A percentile compares a stretch with the other conserved stretches of the same genome.
Conservation (phyloP, 1,140 invertebrate genomes). For the Capitella teleta region DNA sequence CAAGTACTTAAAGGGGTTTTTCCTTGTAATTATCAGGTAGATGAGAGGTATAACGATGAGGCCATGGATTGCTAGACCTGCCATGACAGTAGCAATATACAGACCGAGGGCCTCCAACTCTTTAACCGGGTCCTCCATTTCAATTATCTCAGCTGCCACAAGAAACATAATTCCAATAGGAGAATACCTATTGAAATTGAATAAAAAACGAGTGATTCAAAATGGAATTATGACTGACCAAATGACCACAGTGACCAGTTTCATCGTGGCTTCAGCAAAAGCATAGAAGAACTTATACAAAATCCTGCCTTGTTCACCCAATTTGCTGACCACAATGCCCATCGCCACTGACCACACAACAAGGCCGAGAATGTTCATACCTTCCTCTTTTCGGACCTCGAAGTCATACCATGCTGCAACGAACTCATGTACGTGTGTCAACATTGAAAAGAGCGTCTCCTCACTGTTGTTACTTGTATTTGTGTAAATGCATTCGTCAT, state of each 20-base stretch:
- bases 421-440: no score
- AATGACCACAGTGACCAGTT: constrained; percentile 36
- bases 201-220: no score
- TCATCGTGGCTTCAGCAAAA: constrained; percentile 43
- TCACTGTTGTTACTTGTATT: no score
- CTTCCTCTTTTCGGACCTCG: constrained; percentile 16
- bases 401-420: no score
- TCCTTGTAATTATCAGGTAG: constrained; percentile 28
- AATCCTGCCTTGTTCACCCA: constrained; percentile 37
- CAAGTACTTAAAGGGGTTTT: constrained; percentile 31
- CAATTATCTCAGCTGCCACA: constrained; percentile 77
- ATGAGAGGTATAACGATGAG: constrained; percentile 33
- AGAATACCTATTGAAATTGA: no score
- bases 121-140: constrained; percentile 56
- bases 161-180: constrained; percentile 84
- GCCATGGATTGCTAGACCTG: constrained; percentile 31
- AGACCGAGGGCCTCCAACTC: constrained; percentile 17
- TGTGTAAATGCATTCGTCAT: no score
- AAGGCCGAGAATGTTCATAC: constrained; percentile 42
- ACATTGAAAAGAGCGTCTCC: no score
- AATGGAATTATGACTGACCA: constrained; percentile 34
- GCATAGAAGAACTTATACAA: constrained; percentile 27
- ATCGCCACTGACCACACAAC: constrained; percentile 46
- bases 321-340: constrained; percentile 41
- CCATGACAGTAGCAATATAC: constrained; percentile 34